These are phyloP conservation scores for Monochamus alternatus DNA, from an alignment of 2,888 invertebrate genomes.

Conservation along the genomic window DNA sequence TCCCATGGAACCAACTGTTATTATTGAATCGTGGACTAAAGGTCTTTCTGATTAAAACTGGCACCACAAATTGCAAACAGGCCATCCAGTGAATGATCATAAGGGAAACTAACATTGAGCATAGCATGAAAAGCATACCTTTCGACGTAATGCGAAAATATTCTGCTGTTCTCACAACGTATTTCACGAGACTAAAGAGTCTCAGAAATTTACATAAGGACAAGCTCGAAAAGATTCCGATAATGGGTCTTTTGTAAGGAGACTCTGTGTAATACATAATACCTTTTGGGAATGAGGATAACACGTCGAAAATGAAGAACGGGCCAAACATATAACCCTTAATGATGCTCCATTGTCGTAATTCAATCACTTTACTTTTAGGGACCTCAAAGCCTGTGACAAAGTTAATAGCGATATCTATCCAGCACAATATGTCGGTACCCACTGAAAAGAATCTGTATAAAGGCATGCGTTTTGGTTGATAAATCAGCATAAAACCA, in stretches of 20 bases:
- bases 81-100: conserved; percentile 21
- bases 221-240: not conserved
- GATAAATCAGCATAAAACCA: conserved; percentile 20
- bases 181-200: not conserved
- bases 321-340: not conserved
- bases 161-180: not conserved
- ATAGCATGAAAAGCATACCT: not conserved
- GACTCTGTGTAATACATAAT: not conserved
- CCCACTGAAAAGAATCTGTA: not conserved
- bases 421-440: conserved; percentile 38
- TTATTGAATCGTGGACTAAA: not conserved
- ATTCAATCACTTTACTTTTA: not conserved
- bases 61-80: conserved; percentile 13
- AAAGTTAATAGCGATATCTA: conserved; percentile 48
- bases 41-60: not conserved
- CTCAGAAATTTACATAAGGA: conserved; percentile 6
- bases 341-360: not conserved
- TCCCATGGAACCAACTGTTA: not conserved
- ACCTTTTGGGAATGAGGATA: conserved; percentile 9
- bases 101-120: not conserved
- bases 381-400: conserved; percentile 45
- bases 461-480: no score
- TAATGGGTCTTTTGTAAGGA: not conserved
- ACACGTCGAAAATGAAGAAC: conserved; percentile 1
- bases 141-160: not conserved